These are phyloP conservation scores for Eubasilissa splendida DNA, from an alignment of 2,888 invertebrate species.

Conservation along the genomic window DNA sequence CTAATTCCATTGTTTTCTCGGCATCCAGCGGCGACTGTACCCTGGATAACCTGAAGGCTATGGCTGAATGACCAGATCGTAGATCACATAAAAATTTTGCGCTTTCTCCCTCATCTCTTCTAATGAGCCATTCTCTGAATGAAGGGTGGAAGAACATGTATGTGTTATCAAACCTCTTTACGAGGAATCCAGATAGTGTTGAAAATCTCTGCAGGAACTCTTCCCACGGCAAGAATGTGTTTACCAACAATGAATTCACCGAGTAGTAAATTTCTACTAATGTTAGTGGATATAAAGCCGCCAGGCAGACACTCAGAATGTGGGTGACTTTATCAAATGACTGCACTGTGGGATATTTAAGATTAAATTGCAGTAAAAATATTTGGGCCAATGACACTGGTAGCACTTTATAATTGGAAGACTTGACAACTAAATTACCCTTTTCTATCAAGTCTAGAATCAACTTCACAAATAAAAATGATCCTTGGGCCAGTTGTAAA, in stretches of 20 bases:
- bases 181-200: conserved; percentile 87
- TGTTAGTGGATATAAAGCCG: conserved; percentile 92
- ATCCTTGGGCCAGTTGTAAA: conserved; percentile 87
- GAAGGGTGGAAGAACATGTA: conserved; percentile 99
- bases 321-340: conserved; percentile 93
- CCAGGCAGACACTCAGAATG: conserved; percentile 91
- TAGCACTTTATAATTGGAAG: conserved; percentile 92
- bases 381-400: conserved; percentile 92
- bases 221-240: conserved; percentile 88
- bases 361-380: conserved; percentile 91
- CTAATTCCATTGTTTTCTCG: conserved; percentile 92
- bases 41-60: conserved; percentile 91
- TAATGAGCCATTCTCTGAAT: conserved; percentile 96
- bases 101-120: conserved; percentile 89
- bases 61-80: conserved; percentile 91
- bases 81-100: conserved; percentile 95
- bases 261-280: conserved; percentile 94
- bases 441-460: conserved; percentile 93
- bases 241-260: conserved; percentile 87
- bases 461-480: conserved; percentile 92
- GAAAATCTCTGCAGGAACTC: conserved; percentile 93
- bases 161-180: conserved; percentile 92
- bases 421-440: conserved; percentile 94
- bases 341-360: conserved; percentile 90
- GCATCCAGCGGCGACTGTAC: conserved; percentile 89